Conservation (phyloP, 2,113 vertebrate genomes). For the Alethe diademata region DNA sequence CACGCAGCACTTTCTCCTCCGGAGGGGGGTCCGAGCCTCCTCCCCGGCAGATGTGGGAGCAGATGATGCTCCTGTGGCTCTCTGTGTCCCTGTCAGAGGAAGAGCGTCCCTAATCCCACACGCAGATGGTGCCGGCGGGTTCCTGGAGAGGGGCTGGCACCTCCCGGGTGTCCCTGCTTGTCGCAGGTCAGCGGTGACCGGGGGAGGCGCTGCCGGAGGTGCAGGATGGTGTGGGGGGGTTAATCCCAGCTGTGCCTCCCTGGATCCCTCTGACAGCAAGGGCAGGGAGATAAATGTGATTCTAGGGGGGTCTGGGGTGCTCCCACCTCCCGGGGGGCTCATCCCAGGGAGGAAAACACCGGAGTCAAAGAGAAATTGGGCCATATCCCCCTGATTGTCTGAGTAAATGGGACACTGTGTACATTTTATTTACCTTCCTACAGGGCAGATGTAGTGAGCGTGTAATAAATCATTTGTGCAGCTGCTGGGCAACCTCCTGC, state of each 20-base stretch:
- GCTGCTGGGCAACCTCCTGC: constrained; percentile 67
- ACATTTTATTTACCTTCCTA: constrained; percentile 72
- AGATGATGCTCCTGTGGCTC: background rate
- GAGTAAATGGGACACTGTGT: constrained; percentile 64
- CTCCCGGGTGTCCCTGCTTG: background rate
- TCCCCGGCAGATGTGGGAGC: background rate
- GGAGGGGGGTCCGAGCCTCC: background rate
- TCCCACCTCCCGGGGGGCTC: background rate
- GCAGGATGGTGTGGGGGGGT: background rate
- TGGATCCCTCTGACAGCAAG: background rate
- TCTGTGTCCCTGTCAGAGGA: background rate
- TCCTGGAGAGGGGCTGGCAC: background rate
- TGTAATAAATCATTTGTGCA: constrained; percentile 71
- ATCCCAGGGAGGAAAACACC: background rate
- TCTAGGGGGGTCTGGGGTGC: accelerated
- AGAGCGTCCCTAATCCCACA: background rate
- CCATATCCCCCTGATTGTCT: constrained; percentile 51
- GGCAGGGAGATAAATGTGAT: background rate
- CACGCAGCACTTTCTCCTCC: background rate
- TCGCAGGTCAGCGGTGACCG: background rate
- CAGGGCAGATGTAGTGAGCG: constrained; percentile 58
- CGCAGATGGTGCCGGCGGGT: background rate
- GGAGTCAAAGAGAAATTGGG: constrained; percentile 53
- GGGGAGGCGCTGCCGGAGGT: accelerated
- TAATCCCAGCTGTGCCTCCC: background rate